Percentiles rank a stretch among this genome's conserved stretches.
Conservation (phyloP, 1,140 invertebrate species). For the Helicoverpa zea region DNA sequence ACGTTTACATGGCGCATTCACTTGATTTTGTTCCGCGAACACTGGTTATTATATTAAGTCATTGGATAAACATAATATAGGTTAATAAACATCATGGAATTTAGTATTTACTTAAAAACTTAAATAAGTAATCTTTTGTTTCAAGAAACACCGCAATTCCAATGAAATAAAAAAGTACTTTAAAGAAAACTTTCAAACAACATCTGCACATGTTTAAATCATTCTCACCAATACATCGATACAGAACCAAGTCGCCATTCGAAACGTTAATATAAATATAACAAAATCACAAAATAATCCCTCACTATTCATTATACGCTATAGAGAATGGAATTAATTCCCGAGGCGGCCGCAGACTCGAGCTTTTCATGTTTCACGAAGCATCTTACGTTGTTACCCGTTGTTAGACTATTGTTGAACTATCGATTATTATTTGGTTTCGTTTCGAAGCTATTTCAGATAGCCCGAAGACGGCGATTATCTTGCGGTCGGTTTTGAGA, state of each 20-base stretch:
- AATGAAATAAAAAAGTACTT: too few relatives aligned
- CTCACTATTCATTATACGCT: conserved; percentile 66
- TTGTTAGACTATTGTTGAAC: conserved; percentile 56
- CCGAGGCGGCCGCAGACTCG: conserved; percentile 68
- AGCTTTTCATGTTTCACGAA: conserved; percentile 60
- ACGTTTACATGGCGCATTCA: too few relatives aligned
- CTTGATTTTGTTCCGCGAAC: too few relatives aligned
- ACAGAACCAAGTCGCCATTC: too few relatives aligned
- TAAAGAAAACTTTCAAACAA: too few relatives aligned
- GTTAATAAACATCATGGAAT: too few relatives aligned
- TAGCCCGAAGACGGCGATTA: conserved; percentile 20
- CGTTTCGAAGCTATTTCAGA: conserved; percentile 19
- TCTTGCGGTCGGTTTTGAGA: conserved; percentile 14
- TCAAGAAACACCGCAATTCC: too few relatives aligned
- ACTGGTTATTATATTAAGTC: too few relatives aligned
- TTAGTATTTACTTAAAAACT: too few relatives aligned
- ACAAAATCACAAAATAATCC: neutral
- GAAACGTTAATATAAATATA: neutral
- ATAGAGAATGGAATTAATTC: conserved; percentile 78
- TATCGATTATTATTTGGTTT: conserved; percentile 55
- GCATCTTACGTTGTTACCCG: conserved; percentile 54
- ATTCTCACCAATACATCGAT: neutral
- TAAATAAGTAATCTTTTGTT: too few relatives aligned
- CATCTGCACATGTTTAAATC: neutral
- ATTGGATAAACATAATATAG: too few relatives aligned